A percentile compares a stretch with the other conserved stretches of the same genome.
phyloP scores from a whole-genome alignment of 2,113 vertebrate genomes.

The Carassius auratus region DNA sequence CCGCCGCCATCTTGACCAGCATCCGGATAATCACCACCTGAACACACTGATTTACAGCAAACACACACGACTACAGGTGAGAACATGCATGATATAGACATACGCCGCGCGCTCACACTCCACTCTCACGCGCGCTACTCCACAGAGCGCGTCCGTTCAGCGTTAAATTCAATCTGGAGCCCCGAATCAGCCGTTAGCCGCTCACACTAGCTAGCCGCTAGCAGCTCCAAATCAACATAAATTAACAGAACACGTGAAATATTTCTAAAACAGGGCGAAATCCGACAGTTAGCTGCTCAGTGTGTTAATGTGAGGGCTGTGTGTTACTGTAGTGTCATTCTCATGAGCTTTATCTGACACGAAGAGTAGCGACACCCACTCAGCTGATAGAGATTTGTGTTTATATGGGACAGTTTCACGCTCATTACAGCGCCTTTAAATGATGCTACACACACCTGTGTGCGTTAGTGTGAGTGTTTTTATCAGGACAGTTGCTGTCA shows the following conservation, averaged over 20 bases:
- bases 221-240: neutral
- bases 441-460: neutral
- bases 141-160: neutral
- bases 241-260: neutral
- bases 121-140: neutral
- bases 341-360: neutral
- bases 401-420: neutral
- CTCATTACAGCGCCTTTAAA: neutral
- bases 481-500: neutral
- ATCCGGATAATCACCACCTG: constrained; percentile 31
- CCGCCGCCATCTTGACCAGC: constrained; percentile 27
- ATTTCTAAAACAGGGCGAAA: neutral
- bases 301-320: too few relatives aligned
- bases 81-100: neutral
- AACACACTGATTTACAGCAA: constrained; percentile 13
- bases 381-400: neutral
- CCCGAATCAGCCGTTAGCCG: neutral
- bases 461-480: neutral
- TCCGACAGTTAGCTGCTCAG: neutral
- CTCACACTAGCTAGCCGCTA: neutral
- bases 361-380: neutral
- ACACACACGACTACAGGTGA: constrained; percentile 14
- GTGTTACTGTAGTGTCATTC: too few relatives aligned
- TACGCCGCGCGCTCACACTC: neutral
- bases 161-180: too few relatives aligned